Evolutionary conservation across 2,888 invertebrate species (phyloP), one percentile per base, ranked within the genome.

Genomic region (Apodemia mormo): DNA sequence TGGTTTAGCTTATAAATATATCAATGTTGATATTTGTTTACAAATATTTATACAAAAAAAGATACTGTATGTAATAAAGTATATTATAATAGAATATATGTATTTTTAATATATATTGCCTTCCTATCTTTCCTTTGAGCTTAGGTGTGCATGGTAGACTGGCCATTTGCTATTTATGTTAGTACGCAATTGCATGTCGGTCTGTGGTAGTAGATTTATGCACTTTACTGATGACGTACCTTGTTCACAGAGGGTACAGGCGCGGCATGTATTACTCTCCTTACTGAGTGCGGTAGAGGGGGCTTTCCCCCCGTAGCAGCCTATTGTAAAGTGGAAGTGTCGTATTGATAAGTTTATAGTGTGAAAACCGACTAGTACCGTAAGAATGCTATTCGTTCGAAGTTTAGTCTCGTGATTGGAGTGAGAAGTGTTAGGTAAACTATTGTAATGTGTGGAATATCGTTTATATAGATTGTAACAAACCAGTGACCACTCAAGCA

Each of bases 211-310:
- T 75, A 76, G 75, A 75, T 30, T 30, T 29, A 49, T 49, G 65
- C 65, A 54, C 58, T 68, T 14, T 68, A 68, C 74, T 80, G 86
- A 89, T 82, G 79, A 81, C 80, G 82, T 85, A 85, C 80, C 90
- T 91, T 94, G 90, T 94, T 94, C 92, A 88, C 94, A 96, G 96
- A 94, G 95, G 94, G 85, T 95, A 92, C 92, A 95, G 96, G 89
- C 95, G 96, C 86, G 96, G 95, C 86, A 87, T 87, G 81, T 96
- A 95, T 94, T 96, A 95, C 91, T 93, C 94, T 85, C 96, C 96
- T 78, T 96, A 96, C 94, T 96, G 95, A 95, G 92, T 85, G 85
- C 81, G 87, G 87, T 85, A 83, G 83, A 79, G 82, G 82, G 85
- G 77, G 76, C 71, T 68, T 52, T 71, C 75, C 79, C 79, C 79